Conservation (phyloP, 2,113 vertebrate genomes). For the Circaetus gallicus region DNA sequence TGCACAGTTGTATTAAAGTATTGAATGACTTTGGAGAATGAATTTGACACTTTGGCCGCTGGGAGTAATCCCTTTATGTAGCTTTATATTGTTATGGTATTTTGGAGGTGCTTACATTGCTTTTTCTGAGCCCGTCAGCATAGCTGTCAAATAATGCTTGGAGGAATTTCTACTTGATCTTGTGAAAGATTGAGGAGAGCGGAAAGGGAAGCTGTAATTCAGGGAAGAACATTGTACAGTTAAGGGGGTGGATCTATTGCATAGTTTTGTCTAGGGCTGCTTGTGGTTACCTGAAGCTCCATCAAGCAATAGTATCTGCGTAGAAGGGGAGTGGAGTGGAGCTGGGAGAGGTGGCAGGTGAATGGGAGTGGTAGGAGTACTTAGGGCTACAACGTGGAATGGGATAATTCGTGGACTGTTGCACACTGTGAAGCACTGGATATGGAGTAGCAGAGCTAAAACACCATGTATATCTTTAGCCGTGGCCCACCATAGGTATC, state of each 20-base stretch:
- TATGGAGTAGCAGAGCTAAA: not conserved
- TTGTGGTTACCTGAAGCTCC: not conserved
- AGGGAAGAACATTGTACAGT: not conserved
- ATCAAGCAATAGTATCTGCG: not conserved
- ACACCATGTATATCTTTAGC: fast-evolving
- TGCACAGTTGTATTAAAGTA: not conserved
- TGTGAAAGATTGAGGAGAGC: not conserved
- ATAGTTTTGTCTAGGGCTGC: not conserved
- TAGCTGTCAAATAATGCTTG: not conserved
- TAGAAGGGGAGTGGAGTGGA: not conserved
- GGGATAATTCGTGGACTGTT: not conserved
- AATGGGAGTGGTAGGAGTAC: not conserved
- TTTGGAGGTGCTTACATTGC: not conserved
- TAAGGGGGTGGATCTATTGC: not conserved
- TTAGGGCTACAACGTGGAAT: not conserved
- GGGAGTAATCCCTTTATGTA: not conserved
- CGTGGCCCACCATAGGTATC: not conserved
- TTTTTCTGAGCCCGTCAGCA: not conserved
- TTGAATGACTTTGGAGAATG: not conserved
- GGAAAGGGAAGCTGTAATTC: not conserved
- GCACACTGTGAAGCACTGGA: not conserved
- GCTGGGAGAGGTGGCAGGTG: not conserved
- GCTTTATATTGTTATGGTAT: not conserved
- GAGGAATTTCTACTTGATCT: not conserved
- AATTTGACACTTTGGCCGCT: not conserved